phyloP scores from a whole-genome alignment of 2,888 invertebrate species.

The Ornithoptera alexandrae region DNA sequence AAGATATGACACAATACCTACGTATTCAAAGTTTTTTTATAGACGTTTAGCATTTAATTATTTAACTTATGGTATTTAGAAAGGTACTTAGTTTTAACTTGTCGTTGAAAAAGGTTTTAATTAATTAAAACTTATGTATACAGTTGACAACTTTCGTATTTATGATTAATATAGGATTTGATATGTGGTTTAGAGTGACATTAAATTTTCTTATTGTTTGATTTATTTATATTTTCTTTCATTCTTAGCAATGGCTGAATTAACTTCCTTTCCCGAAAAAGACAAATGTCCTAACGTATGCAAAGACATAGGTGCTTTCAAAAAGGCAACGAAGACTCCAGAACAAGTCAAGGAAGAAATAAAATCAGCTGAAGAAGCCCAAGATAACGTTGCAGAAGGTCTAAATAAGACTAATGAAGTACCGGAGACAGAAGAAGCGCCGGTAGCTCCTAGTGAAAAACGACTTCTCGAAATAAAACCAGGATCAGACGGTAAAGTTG shows the following conservation, averaged over 20 bases:
- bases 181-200: not conserved
- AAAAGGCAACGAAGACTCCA: conserved; percentile 52
- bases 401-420: conserved; percentile 25
- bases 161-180: not conserved
- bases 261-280: conserved; percentile 55
- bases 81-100: too few species aligned
- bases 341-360: conserved; percentile 41
- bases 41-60: too few species aligned
- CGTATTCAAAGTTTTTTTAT: too few species aligned
- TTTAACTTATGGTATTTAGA: too few species aligned
- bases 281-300: conserved; percentile 61
- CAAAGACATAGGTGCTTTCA: conserved; percentile 62
- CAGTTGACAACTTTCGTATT: not conserved
- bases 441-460: conserved; percentile 41
- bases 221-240: conserved; percentile 9
- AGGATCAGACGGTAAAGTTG: conserved; percentile 86
- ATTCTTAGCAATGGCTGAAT: conserved; percentile 28
- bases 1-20: too few species aligned
- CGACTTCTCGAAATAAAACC: conserved; percentile 70
- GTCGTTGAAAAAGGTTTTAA: not conserved
- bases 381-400: conserved; percentile 39
- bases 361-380: conserved; percentile 35
- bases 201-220: conserved; percentile 2
- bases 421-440: conserved; percentile 34
- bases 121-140: not conserved